phyloP scores from a whole-genome alignment of 2,888 invertebrate species.

The Athripsodes cinereus region DNA sequence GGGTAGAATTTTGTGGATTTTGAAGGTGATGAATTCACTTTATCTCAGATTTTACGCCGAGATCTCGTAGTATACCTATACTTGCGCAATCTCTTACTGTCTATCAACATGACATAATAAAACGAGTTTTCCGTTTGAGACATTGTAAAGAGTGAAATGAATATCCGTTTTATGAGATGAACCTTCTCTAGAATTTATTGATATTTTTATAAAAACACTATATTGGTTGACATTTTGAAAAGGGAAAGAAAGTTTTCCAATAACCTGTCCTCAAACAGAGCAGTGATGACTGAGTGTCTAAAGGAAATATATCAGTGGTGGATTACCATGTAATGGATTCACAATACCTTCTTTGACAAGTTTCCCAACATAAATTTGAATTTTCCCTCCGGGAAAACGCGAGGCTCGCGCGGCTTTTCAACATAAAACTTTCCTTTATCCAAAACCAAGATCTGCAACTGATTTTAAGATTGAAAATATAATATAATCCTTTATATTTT shows the following conservation, averaged over 20 bases:
- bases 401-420: slow-evolving; percentile 11
- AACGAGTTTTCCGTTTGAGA: too few relatives aligned
- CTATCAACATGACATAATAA: too few relatives aligned
- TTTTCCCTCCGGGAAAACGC: slow-evolving; percentile 15
- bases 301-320: slow-evolving; percentile 20
- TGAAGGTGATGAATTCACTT: too few relatives aligned
- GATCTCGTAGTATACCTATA: too few relatives aligned
- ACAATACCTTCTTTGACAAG: slow-evolving; percentile 26
- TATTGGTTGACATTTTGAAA: not conserved
- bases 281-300: slow-evolving; percentile 9
- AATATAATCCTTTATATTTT: too few relatives aligned
- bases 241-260: not conserved
- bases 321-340: slow-evolving; percentile 26
- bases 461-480: slow-evolving; percentile 26
- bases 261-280: slow-evolving; percentile 7
- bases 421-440: slow-evolving; percentile 3
- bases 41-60: too few relatives aligned
- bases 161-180: not conserved
- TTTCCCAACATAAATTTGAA: slow-evolving; percentile 25
- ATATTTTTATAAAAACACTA: not conserved
- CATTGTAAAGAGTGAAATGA: too few relatives aligned
- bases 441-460: slow-evolving; percentile 22
- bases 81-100: too few relatives aligned
- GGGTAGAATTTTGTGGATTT: too few relatives aligned
- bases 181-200: not conserved